phyloP scores from a whole-genome alignment of 2,888 invertebrate genomes.

The Drosophila testacea region DNA sequence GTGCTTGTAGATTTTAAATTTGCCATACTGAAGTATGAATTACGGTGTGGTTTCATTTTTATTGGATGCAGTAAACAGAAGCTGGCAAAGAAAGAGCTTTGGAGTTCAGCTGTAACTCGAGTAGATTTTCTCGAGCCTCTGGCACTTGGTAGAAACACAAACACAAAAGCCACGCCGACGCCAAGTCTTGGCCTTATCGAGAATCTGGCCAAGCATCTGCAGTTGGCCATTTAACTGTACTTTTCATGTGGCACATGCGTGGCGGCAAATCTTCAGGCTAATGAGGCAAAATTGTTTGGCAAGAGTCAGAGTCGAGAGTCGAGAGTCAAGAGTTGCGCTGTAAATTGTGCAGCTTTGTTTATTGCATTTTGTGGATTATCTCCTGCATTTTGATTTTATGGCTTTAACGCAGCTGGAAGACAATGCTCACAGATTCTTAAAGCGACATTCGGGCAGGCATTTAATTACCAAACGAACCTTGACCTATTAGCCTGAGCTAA shows the following conservation, averaged over 20 bases:
- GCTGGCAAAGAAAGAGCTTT: slow-evolving; percentile 26
- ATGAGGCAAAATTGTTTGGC: slow-evolving; percentile 58
- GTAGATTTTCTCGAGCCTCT: slow-evolving; percentile 6
- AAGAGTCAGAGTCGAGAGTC: slow-evolving; percentile 5
- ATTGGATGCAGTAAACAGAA: slow-evolving; percentile 49
- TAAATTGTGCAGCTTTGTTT: slow-evolving; percentile 36
- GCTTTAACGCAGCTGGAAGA: slow-evolving; percentile 5
- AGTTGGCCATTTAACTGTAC: slow-evolving; percentile 62
- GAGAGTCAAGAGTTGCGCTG: slow-evolving; percentile 15
- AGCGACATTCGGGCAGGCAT: slow-evolving; percentile 7
- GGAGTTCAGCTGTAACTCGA: slow-evolving; percentile 16
- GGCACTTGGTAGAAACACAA: slow-evolving; percentile 8
- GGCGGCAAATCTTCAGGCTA: slow-evolving; percentile 46
- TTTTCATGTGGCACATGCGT: slow-evolving; percentile 60
- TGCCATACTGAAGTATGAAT: slow-evolving; percentile 16
- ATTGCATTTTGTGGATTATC: slow-evolving; percentile 35
- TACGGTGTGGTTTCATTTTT: slow-evolving; percentile 44
- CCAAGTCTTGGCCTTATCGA: slow-evolving; percentile 39
- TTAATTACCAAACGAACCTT: slow-evolving; percentile 57
- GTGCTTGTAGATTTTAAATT: slow-evolving; percentile 51
- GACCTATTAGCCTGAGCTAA: slow-evolving; percentile 70
- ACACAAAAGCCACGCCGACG: slow-evolving; percentile 26
- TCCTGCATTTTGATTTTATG: slow-evolving; percentile 25
- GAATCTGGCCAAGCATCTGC: slow-evolving; percentile 42
- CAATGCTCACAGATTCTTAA: slow-evolving; percentile 39